Evolutionary conservation across 2,888 invertebrate genomes (phyloP).

Genomic region (Unio delphinus): DNA sequence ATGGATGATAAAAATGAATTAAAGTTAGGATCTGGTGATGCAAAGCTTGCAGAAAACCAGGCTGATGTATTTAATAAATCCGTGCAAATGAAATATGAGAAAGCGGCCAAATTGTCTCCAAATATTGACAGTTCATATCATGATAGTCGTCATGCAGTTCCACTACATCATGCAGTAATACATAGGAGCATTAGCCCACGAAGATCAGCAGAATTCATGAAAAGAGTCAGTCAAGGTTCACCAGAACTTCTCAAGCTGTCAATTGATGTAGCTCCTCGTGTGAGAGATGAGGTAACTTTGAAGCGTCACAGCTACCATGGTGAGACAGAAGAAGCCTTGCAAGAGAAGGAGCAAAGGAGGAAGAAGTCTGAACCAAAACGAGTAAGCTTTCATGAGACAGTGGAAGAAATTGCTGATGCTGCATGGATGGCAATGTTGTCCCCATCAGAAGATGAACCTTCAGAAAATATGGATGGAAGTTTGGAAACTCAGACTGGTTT

Average conservation of each 20-base stretch:
- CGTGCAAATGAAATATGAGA: too few species aligned
- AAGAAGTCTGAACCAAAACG: slow-evolving; percentile 42
- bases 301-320: slow-evolving; percentile 36
- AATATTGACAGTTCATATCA: neutral
- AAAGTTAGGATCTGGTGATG: too few species aligned
- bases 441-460: too few species aligned
- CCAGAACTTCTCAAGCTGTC: slow-evolving; percentile 22
- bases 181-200: slow-evolving; percentile 30
- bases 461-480: too few species aligned
- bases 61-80: too few species aligned
- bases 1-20: too few species aligned
- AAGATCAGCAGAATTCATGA: slow-evolving; percentile 24
- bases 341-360: slow-evolving; percentile 4
- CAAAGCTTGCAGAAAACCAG: too few species aligned
- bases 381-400: slow-evolving; percentile 56
- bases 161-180: slow-evolving; percentile 26
- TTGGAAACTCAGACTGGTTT: too few species aligned
- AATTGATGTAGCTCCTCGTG: slow-evolving; percentile 12
- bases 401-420: slow-evolving; percentile 34
- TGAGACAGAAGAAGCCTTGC: slow-evolving; percentile 15
- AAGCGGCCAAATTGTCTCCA: too few species aligned
- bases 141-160: slow-evolving; percentile 8
- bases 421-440: slow-evolving; percentile 1
- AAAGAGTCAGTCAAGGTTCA: slow-evolving; percentile 7
- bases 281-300: slow-evolving; percentile 4